These are phyloP conservation scores for Galagoides demidoff DNA, from an alignment of 2,797 vertebrate species.

Conservation along the genomic window DNA sequence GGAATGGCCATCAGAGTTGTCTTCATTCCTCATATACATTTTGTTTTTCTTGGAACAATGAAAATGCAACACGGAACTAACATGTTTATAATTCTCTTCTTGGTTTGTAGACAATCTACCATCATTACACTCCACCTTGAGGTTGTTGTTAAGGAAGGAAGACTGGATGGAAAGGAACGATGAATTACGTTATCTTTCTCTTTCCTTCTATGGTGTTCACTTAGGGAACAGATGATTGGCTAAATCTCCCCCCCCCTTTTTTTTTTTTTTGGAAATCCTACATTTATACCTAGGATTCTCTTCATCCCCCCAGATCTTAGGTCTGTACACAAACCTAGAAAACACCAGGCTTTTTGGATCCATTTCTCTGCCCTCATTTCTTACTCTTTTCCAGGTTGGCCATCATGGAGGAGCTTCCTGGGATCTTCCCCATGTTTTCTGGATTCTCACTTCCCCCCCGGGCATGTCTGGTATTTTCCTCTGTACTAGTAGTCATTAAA, in stretches of 20 bases:
- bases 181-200: rapidly evolving
- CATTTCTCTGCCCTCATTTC: not conserved
- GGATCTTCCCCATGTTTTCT: not conserved
- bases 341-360: not conserved
- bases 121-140: not conserved
- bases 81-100: not conserved
- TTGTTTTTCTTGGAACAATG: not conserved
- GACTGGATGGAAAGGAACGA: not conserved
- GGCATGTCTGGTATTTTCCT: not conserved
- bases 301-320: not conserved
- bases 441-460: not conserved
- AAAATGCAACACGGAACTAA: not conserved
- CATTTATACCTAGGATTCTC: not conserved
- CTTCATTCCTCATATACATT: not conserved
- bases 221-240: not conserved
- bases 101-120: not conserved
- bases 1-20: too few relatives aligned
- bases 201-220: not conserved
- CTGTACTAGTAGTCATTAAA: not conserved
- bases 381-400: not conserved
- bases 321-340: not conserved
- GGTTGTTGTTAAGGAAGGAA: not conserved
- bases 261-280: not conserved
- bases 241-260: not conserved
- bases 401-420: not conserved